Evolutionary conservation across 1,140 invertebrate species (phyloP), one percentile per base, ranked within the genome.

Genomic region (Drosophila miranda): DNA sequence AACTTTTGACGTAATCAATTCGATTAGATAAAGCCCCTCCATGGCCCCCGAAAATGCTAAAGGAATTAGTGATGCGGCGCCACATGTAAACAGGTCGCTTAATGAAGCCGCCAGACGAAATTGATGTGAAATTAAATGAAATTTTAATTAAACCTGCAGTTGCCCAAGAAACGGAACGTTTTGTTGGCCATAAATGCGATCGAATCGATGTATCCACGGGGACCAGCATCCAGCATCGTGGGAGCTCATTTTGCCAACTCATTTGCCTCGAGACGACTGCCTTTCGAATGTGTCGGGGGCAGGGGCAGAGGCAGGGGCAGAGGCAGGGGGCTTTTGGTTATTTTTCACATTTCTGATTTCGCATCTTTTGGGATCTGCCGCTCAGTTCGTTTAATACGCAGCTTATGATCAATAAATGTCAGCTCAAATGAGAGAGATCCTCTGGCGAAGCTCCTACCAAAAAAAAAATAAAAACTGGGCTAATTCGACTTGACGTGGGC

Each of bases 371-470:
- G 34, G 4, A 13, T 38, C 34, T 38, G 34, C 34, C 34, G 34
- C 34, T 63, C 66, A 68, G 78, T 67, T 75, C 68, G 81, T 86
- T 84, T 84, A 84, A 84, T 78, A 75, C 77, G 64, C 82, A 87
- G 82, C 82, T 87, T 87, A 87, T 81, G 82, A 78, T 82, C 82
- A 87, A 87, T 87, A 87, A 87, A 87, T 87, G 82, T 87, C 82
- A 87, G 52, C 58, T 61, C 54, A 71, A 78, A 82, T 77, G 72
- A 62, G 58, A 45, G 41, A 44, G 34, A 59, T 48, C 63, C 21
- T 66, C 57, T 28, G 43, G 14, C 52, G 44, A 21, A 53, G 38
- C 44, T 66, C 13, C 41, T 66, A 11, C 26, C 45, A 28, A 42
- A 41, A 8, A 26, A 53, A 42, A 42, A 50, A 50, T 6, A 21